phyloP scores from a whole-genome alignment of 2,888 invertebrate genomes.

The Ophioninae sp. region DNA sequence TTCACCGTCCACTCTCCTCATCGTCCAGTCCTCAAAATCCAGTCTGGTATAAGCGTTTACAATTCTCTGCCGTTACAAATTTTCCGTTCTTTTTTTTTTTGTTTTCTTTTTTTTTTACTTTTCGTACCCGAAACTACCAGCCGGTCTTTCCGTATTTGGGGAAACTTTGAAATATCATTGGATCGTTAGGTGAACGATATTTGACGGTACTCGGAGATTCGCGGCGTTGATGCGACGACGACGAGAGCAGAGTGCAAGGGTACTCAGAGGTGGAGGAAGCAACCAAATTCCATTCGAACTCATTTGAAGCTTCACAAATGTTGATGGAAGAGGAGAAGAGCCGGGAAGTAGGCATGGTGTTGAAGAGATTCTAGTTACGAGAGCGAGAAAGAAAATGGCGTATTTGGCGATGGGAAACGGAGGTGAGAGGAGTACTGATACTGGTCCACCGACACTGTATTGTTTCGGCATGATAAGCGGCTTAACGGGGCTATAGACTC shows the following conservation, averaged over 20 bases:
- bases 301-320: constrained; percentile 77
- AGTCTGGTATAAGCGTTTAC: too few species aligned
- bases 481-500: constrained; percentile 78
- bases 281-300: constrained; percentile 71
- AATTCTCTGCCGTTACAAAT: too few species aligned
- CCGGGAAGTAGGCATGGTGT: constrained; percentile 36
- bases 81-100: too few species aligned
- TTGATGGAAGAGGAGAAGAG: constrained; percentile 72
- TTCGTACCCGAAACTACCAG: neutral
- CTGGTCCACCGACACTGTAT: constrained; percentile 81
- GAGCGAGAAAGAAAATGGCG: constrained; percentile 52
- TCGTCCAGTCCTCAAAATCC: too few species aligned
- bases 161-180: neutral
- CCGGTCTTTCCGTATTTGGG: too few species aligned
- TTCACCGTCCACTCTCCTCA: too few species aligned
- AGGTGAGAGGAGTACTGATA: constrained; percentile 77
- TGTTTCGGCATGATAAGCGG: constrained; percentile 81
- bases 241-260: constrained; percentile 31
- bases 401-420: constrained; percentile 59
- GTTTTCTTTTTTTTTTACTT: too few species aligned
- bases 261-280: constrained; percentile 44
- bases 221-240: constrained; percentile 25
- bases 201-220: constrained; percentile 4
- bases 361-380: constrained; percentile 31
- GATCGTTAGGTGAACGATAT: constrained; percentile 3